These are phyloP conservation scores for Caenorhabditis brenneri DNA, from an alignment of 1,140 invertebrate species.

Conservation along the genomic window DNA sequence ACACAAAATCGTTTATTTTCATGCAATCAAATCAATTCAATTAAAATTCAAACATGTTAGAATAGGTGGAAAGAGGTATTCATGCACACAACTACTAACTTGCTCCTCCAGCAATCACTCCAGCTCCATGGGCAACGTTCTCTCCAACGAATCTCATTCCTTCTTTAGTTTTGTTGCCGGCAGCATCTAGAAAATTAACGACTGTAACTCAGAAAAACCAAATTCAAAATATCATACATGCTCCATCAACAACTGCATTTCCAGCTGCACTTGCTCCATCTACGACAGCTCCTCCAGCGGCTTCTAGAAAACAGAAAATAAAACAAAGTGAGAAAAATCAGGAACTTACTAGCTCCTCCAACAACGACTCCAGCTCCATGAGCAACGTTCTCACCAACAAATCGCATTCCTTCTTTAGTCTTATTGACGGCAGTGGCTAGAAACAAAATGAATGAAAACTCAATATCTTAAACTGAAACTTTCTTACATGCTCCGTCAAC, in stretches of 20 bases:
- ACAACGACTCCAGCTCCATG: conserved; percentile 18
- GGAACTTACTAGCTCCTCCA: background rate
- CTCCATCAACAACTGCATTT: conserved; percentile 17
- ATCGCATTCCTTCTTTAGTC: background rate
- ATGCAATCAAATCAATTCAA: background rate
- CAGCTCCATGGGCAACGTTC: background rate
- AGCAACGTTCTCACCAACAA: background rate
- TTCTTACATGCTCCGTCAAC: conserved; percentile 8
- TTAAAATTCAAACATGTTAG: background rate
- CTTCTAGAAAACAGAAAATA: background rate
- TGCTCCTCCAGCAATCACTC: background rate
- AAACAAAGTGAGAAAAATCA: no score
- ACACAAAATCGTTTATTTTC: background rate
- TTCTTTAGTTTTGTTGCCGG: conserved; percentile 14
- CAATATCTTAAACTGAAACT: background rate
- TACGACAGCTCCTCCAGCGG: conserved; percentile 23
- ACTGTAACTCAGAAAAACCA: background rate
- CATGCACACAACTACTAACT: background rate
- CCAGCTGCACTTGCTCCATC: conserved; percentile 32
- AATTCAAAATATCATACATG: background rate
- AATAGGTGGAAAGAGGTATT: background rate
- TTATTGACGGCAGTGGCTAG: background rate
- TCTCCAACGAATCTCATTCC: conserved; percentile 23
- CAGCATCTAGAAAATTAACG: background rate
- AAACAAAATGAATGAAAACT: background rate